A percentile compares a stretch with the other conserved stretches of the same genome.
phyloP scores from a whole-genome alignment of 2,797 vertebrate genomes.

The Alca torda region DNA sequence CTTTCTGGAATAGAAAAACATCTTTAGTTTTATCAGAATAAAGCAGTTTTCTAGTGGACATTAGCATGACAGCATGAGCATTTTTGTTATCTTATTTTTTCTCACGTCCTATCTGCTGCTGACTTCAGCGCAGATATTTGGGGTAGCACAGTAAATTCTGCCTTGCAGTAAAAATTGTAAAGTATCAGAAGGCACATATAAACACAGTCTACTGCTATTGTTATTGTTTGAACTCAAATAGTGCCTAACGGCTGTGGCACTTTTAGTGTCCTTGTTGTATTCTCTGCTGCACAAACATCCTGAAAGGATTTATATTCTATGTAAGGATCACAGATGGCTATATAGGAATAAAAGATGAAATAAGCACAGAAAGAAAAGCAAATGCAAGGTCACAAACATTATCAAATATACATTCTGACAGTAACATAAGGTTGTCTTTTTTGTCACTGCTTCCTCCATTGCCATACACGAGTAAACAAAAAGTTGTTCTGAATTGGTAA shows the following conservation, averaged over 20 bases:
- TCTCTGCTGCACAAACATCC: not conserved
- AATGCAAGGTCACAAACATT: not conserved
- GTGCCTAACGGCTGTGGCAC: not conserved
- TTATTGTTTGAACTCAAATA: not conserved
- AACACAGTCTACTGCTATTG: not conserved
- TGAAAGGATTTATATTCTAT: not conserved
- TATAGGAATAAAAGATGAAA: not conserved
- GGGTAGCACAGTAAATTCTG: not conserved
- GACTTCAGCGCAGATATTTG: not conserved
- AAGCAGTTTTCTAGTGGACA: not conserved
- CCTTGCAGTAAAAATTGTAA: not conserved
- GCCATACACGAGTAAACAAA: not conserved
- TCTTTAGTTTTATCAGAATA: not conserved
- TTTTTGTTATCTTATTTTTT: not conserved
- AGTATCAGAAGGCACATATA: not conserved
- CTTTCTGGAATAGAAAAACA: not conserved
- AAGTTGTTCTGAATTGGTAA: not conserved
- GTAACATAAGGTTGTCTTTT: not conserved
- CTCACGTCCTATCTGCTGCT: not conserved
- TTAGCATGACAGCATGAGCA: not conserved
- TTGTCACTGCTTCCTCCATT: not conserved
- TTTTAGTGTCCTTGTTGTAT: not conserved
- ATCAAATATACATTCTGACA: not conserved
- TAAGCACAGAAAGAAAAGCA: not conserved
- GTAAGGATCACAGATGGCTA: not conserved